Evolutionary conservation across 92 coral and sea anemone species (phyloP), one percentile per base, ranked within the genome.

Genomic region (Zoanthus solanderi): DNA sequence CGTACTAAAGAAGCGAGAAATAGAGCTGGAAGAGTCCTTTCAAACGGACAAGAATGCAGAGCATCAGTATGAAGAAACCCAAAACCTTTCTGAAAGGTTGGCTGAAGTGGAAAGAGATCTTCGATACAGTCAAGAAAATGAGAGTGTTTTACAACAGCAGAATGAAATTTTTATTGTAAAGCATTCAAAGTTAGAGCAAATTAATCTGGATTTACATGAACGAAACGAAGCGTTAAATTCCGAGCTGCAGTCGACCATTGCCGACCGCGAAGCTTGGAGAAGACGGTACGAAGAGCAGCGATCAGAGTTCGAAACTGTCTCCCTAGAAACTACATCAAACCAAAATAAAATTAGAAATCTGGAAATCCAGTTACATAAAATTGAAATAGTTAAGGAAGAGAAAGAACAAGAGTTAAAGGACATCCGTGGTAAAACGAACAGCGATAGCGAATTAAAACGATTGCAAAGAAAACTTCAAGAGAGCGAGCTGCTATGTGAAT

Each of bases 381-480:
- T 90, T 44, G 95, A 92, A 63, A 94, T 90, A 74, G 93, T 91
- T 10, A 97, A 94, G 69, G 81, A 76, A 17, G 71, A 84, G 15
- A 78, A 92, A 15, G 98, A 95, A 50, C 89, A 78, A 46, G 92
- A 87, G 15, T 78, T 90, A 16, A 72, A 90, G 50, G 87, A 85
- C 16, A 78, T 89, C 58, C 76, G 91, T 18, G 54, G 87, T 47
- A 89, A 90, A 76, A 87, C 92, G 13, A 87, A 71, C 56, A 85
- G 87, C 42, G 95, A 92, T 76, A 79, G 71, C 15, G 96, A 96
- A 47, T 67, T 90, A 0, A 29, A 57, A 50, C 88, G 83, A 46
- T 84, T 94, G 83, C 94, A 93, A 73, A 88, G 93, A 47, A 87
- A 86, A 87, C 79, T 94, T 10, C 93, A 85, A n/a, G 99, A 97